Base-by-base conservation (phyloP, 2,888 invertebrate genomes). In the Euclidia mi region DNA sequence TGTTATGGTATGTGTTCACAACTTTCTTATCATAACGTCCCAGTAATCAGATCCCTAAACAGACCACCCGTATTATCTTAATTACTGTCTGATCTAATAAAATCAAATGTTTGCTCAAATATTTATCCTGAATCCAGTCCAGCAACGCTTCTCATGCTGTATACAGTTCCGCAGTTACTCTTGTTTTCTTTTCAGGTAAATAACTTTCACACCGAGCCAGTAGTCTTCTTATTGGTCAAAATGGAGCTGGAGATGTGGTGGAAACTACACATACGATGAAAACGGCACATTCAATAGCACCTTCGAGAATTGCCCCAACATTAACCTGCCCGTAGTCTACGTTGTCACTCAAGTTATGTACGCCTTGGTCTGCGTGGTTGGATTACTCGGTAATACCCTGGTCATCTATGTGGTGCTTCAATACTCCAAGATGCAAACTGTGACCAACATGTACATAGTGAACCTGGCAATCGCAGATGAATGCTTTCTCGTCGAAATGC, bases 391-490 rank as follows among this genome's bases (percentile, higher is more conserved):
- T 28, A 98, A 98, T 90, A 97, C 98, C 0, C 94, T 98, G 46
- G 98, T 98, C 65, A 98, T 98, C 79, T 98, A 98, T 90, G 98
- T 98, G 28, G 98, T 98, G 11, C 91, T 98, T 41, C 96, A 98
- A 38, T 98, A 98, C 92, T 98, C 98, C 53, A 98, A 98, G 90
- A 98, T 98, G 98, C 98, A 98, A 87, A 98, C 98, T 0, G 98
- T 98, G 34, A 98, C 98, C 64, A 98, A 98, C 84, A 97, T 98
- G 96, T 98, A 98, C 90, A 98, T 98, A 73, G 96, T 98, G n/a
- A 98, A 98, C 88, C 91, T 98, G 72, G 98, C 98, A 12, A 97
- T 98, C 53, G 98, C 98, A 0, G 98, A 98, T 87, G 98, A 98
- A 88, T 98, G 98, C 82, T 98, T 98, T 81, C 95, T 98, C 1